Base-by-base conservation (phyloP, 2,888 invertebrate genomes). In the Orchesellides sinensis region DNA sequence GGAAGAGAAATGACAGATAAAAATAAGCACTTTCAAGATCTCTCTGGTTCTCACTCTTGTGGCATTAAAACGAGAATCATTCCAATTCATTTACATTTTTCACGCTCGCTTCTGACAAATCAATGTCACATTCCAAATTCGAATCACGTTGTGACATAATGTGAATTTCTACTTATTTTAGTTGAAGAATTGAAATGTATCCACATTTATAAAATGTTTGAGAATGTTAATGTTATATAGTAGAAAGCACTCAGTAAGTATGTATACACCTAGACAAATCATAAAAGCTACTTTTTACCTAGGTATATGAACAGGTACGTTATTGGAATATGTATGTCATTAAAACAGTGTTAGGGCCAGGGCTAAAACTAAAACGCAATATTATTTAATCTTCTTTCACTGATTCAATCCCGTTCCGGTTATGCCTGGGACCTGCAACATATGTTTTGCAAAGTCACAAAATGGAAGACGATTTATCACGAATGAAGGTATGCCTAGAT, bases 71-170 rank as follows among this genome's bases (percentile, higher is more conserved):
- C 6, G 17, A 54, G 23, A 6, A 54, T 5, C 10, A 12, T 54
- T 54, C 25, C 19, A 54, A 25, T 54, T 54, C 54, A 54, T 19
- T 17, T 19, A 23, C 23, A 54, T 54, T 23, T 54, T 54, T 47
- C n/a, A n/a, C n/a, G n/a, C 25, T 5, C 8, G 49, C 49, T 49
- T n/a, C 25, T 40, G 65, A 65, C 65, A 65, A 65, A 35, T 19
- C 65, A 65, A 65, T 65, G 65, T 65, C 65, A 65, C 65, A n/a
- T 65, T 65, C 35, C 35, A 19, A 40, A 65, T 65, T 65, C 65
- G 19, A 65, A 65, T 65, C 65, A 65, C 65, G 65, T 45, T 35
- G 45, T 65, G 65, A 65, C 40, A 40, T 65, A 65, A 65, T 65
- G 65, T 45, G 8, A 17, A 40, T 65, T 65, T 65, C 65, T 40